These are phyloP conservation scores for Zelleria hepariella DNA, from an alignment of 2,888 invertebrate species.

Conservation along the genomic window DNA sequence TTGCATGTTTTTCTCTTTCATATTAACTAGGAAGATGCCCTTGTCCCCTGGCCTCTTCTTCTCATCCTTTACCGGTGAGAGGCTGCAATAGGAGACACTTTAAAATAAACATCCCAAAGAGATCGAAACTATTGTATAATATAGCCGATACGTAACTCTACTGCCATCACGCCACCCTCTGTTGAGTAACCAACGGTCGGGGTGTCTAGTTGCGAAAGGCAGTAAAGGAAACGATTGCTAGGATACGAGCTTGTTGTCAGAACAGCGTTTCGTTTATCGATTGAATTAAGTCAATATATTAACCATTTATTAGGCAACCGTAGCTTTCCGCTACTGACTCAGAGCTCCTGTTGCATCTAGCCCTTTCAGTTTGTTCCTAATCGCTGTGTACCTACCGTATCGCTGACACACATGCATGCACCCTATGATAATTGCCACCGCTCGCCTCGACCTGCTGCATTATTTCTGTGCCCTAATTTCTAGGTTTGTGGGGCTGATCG, in stretches of 20 bases:
- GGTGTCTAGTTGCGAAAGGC: no score
- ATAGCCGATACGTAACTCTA: not conserved
- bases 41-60: constrained; percentile 41
- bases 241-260: not conserved
- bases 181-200: not conserved
- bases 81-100: constrained; percentile 25
- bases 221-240: constrained; percentile 1
- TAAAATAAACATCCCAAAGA: not conserved
- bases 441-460: not conserved
- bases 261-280: not conserved
- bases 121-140: not conserved
- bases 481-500: not conserved
- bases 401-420: not conserved
- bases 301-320: no score
- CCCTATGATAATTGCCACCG: not conserved
- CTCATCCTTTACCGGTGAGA: constrained; percentile 59
- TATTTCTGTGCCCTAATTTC: not conserved
- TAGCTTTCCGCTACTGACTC: no score
- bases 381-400: no score
- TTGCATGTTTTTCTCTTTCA: constrained; percentile 66
- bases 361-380: no score
- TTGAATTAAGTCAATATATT: not conserved
- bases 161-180: not conserved
- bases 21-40: constrained; percentile 52
- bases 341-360: no score